Conservation (phyloP, 2,113 vertebrate species). For the Cinclus mexicanus region DNA sequence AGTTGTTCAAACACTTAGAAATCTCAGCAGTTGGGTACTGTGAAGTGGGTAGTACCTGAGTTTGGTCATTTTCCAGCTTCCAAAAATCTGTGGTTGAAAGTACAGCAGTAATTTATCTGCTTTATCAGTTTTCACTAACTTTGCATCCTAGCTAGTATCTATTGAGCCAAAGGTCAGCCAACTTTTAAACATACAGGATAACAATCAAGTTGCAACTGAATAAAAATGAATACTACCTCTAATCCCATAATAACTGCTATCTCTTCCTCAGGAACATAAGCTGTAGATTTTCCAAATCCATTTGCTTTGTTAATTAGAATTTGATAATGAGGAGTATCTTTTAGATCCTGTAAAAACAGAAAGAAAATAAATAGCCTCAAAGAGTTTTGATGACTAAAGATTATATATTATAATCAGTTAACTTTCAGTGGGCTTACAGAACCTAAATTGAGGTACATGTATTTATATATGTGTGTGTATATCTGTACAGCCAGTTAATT, state of each 20-base stretch:
- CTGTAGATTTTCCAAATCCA: neutral
- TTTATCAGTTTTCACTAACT: neutral
- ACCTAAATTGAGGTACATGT: neutral
- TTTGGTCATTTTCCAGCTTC: neutral
- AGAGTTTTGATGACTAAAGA: neutral
- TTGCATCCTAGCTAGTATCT: neutral
- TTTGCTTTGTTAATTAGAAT: slow-evolving; percentile 53
- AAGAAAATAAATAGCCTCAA: slow-evolving; percentile 9
- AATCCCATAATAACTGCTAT: slow-evolving; percentile 24
- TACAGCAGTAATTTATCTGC: neutral
- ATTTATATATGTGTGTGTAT: too few relatives aligned
- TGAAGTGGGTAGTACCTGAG: neutral
- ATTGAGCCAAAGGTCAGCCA: neutral
- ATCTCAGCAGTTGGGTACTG: neutral
- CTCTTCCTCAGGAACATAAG: slow-evolving; percentile 43
- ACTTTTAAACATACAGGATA: neutral
- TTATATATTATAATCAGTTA: neutral
- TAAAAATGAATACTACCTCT: slow-evolving; percentile 33
- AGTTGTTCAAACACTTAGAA: neutral
- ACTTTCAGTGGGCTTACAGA: neutral
- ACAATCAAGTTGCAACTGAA: slow-evolving; percentile 16
- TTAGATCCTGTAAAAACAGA: slow-evolving; percentile 35
- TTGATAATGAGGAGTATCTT: slow-evolving; percentile 37
- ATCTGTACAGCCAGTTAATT: neutral
- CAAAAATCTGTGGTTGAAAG: neutral